Percentiles rank a stretch among this genome's conserved stretches.
These are phyloP conservation scores for Heteractis magnifica DNA, from an alignment of 92 coral and sea anemone genomes.

Conservation along the genomic window DNA sequence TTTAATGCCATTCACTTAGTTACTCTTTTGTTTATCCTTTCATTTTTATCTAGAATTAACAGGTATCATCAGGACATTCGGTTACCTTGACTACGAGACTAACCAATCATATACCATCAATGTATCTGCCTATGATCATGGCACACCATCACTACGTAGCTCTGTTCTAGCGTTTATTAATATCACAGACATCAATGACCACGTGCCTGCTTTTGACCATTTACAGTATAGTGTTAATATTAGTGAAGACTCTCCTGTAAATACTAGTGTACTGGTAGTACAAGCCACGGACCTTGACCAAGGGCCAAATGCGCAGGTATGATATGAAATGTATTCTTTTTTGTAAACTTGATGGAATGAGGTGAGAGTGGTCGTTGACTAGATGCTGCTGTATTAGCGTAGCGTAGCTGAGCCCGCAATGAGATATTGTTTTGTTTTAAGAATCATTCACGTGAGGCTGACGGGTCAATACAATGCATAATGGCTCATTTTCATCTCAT, in stretches of 20 bases:
- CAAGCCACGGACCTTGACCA: constrained; percentile 80
- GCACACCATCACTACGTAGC: constrained; percentile 42
- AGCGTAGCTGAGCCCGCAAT: background rate
- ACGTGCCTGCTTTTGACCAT: constrained; percentile 58
- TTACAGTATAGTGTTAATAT: constrained; percentile 45
- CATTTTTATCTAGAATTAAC: constrained; percentile 39
- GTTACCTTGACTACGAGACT: constrained; percentile 69
- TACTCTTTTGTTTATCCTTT: no score
- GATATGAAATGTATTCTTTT: no score
- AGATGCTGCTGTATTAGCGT: background rate
- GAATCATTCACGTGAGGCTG: no score
- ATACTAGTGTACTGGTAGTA: constrained; percentile 51
- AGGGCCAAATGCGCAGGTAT: constrained; percentile 54
- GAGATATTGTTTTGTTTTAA: no score
- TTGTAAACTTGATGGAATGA: no score
- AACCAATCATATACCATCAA: constrained; percentile 48
- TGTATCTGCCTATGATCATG: constrained; percentile 63
- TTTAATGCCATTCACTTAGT: background rate
- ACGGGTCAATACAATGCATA: no score
- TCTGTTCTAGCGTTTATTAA: constrained; percentile 39
- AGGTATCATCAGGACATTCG: constrained; percentile 51
- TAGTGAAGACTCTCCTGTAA: constrained; percentile 57
- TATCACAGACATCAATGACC: constrained; percentile 61
- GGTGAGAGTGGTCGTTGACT: no score
- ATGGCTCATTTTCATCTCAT: no score